Base-by-base conservation (phyloP, 1,140 invertebrate genomes). In the Pristionchus pacificus region DNA sequence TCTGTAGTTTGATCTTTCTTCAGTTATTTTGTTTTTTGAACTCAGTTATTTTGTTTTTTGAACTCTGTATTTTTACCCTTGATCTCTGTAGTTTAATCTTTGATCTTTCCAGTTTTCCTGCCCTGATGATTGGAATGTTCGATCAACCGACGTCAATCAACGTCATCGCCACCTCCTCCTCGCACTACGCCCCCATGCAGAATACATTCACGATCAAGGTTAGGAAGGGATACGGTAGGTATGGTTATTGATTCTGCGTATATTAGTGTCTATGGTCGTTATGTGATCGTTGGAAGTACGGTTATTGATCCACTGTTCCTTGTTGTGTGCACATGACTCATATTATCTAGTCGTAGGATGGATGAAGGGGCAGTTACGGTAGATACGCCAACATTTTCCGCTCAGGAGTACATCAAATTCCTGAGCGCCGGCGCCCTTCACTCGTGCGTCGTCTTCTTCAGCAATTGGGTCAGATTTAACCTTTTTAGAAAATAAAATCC, bases 81-180 rank as follows among this genome's bases (percentile, higher is more conserved):
- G 58, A 69, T 27, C n/a, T 15, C 59, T 1, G 2, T 63, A 15
- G 15, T 28, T 25, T 61, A 69, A 25, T 30, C 61, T 0, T 0
- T 1, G 25, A 55, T 67, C 60, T 63, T 69, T 38, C 32, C 65
- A 69, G 67, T 24, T 89, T 92, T 81, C 93, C 93, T 60, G 93
- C 93, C 28, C 88, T 96, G 77, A 92, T 91, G 0, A 93, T 96
- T 85, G 93, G 93, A 58, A 87, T 95, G 28, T 94, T 96, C 84
- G 93, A 96, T 84, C 91, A 95, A 85, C 90, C 93, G 30, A 97
- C 93, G 86, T 93, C 91, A 74, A 90, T 92, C 2, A 92, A 96
- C 79, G 93, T 91, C 58, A 91, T 92, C 88, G 6, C 6, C 38
- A 10, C 38, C 6, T 49, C 19, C 38, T 19, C 38, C 6, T 6